phyloP scores from a whole-genome alignment of 2,113 vertebrate species.

The Naja naja region DNA sequence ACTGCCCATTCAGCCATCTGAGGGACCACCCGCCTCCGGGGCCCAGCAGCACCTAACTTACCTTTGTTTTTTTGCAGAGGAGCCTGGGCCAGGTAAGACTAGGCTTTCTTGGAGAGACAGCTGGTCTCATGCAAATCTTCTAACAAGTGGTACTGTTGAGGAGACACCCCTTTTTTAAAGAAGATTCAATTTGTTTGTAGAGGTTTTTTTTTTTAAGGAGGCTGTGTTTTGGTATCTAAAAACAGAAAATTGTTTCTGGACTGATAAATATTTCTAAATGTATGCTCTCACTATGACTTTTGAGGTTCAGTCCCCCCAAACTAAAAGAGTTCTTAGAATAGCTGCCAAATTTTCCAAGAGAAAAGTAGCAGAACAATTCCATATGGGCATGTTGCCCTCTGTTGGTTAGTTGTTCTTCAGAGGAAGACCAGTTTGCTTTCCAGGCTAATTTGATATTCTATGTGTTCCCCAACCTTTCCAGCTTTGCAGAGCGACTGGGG shows the following conservation, averaged over 20 bases:
- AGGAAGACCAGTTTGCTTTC: neutral
- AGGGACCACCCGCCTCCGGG: too few species aligned
- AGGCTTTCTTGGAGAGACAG: neutral
- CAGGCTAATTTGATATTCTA: neutral
- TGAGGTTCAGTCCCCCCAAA: neutral
- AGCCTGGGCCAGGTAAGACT: neutral
- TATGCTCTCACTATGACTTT: neutral
- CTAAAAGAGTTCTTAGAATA: neutral
- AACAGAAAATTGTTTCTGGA: neutral
- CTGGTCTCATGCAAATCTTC: neutral
- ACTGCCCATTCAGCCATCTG: too few species aligned
- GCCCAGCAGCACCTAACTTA: neutral
- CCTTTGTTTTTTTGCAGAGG: neutral
- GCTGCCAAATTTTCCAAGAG: neutral
- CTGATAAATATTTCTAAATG: neutral
- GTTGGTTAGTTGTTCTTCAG: neutral
- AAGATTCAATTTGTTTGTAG: too few species aligned
- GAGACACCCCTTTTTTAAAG: too few species aligned
- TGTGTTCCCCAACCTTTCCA: neutral
- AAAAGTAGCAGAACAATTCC: neutral
- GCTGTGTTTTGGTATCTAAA: neutral
- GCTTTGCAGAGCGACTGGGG: neutral
- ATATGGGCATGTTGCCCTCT: slow-evolving; percentile 20
- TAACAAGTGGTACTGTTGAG: neutral
- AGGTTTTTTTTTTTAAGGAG: neutral